These are phyloP conservation scores for Hanleya hanleyi DNA, from an alignment of 2,888 invertebrate species.

Conservation along the genomic window DNA sequence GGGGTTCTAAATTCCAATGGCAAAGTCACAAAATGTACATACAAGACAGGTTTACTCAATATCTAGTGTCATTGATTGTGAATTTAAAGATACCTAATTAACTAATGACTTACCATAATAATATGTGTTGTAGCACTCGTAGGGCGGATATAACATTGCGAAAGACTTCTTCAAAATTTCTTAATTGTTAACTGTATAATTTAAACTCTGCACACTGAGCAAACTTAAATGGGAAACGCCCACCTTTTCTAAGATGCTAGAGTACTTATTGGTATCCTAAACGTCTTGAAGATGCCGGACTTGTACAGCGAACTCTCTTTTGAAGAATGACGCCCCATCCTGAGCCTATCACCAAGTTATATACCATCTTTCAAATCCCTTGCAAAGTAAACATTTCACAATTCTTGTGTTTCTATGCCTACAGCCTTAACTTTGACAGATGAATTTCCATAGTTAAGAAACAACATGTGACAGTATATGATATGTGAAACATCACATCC, in stretches of 20 bases:
- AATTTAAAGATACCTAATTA: neutral
- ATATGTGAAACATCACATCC: neutral
- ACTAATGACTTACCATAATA: slow-evolving; percentile 8
- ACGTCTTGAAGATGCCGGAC: too few species aligned
- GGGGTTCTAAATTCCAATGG: too few species aligned
- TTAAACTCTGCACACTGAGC: too few species aligned
- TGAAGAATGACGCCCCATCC: too few species aligned
- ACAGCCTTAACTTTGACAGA: too few species aligned
- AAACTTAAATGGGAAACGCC: too few species aligned
- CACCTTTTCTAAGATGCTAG: too few species aligned
- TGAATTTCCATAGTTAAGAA: too few species aligned
- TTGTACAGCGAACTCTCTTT: too few species aligned
- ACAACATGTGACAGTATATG: neutral
- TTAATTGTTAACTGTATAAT: neutral
- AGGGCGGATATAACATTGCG: slow-evolving; percentile 2
- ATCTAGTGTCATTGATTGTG: neutral
- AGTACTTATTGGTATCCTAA: too few species aligned
- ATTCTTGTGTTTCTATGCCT: neutral
- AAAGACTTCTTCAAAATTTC: neutral
- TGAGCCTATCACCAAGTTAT: too few species aligned
- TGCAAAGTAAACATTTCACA: neutral
- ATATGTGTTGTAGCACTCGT: neutral
- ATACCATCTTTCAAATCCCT: neutral
- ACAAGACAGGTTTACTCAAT: neutral
- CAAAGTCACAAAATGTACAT: too few species aligned